Base-by-base conservation (phyloP, 2,797 vertebrate species). In the Pantherophis alleghaniensis region DNA sequence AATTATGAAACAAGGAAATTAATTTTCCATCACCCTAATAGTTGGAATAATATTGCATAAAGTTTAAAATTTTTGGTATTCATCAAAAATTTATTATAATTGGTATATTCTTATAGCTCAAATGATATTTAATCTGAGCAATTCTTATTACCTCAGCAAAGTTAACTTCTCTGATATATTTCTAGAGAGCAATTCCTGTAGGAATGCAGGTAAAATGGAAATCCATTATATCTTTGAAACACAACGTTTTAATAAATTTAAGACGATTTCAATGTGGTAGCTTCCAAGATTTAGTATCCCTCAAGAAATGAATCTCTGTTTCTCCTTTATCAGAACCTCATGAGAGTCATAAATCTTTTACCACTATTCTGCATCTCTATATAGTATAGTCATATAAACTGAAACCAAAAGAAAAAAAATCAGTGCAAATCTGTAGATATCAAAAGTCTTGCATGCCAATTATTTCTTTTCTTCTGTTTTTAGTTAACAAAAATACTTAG, bases 201-300 rank as follows among this genome's bases (percentile, higher is more conserved):
- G 87, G 90, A 69, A 61, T 91, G 56, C 9, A 91, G 92, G 92
- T 83, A 92, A 87, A 94, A 93, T 90, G n/a, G 83, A 90, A 88
- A 92, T 83, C 2, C 2, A 90, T 93, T 92, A n/a, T 47, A 66
- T 93, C 94, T 94, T 66, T 42, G 86, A 86, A 91, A 1, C 16
- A 56, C 87, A 56, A 61, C 66, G 88, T 93, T 93, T 93, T 91
- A 93, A 93, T 93, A 93, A 88, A 93, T 93, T 91, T 88, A 91
- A 91, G 92, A 89, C 47, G 55, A 91, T 93, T 93, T 89, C 92
- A 91, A 69, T 59, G 32, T 86, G 60, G 6, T 59, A 88, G 91
- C 88, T 91, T 93, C 13, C 7, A 94, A 87, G 87, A 91, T 91
- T 91, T 94, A 28, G 55, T 74, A 24, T 69, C 86, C n/a, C 20